These are phyloP conservation scores for Isotomurus palustris DNA, from an alignment of 2,888 invertebrate species.

Conservation along the genomic window DNA sequence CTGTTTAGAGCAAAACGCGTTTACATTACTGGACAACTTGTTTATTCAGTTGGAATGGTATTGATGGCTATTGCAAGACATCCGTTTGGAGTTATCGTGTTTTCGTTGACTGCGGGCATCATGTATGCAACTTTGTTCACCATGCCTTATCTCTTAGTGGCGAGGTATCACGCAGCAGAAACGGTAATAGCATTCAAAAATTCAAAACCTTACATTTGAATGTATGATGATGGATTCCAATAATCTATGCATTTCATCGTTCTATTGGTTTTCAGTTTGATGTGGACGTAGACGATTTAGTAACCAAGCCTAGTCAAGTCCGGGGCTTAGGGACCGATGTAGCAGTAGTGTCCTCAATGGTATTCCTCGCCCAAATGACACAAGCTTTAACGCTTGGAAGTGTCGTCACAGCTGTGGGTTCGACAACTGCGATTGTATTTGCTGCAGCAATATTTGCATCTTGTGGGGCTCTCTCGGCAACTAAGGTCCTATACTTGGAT, in stretches of 20 bases:
- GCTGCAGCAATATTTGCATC: slow-evolving; percentile 79
- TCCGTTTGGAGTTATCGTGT: slow-evolving; percentile 72
- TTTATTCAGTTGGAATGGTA: slow-evolving; percentile 84
- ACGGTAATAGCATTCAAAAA: slow-evolving; percentile 61
- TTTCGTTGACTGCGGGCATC: slow-evolving; percentile 90
- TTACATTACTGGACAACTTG: slow-evolving; percentile 81
- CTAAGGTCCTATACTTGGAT: slow-evolving; percentile 83
- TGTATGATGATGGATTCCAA: background rate
- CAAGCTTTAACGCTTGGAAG: slow-evolving; percentile 82
- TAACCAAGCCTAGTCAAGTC: slow-evolving; percentile 59
- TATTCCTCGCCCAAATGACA: slow-evolving; percentile 89
- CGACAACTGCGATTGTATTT: slow-evolving; percentile 82
- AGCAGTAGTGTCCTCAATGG: slow-evolving; percentile 91
- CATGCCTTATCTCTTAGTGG: slow-evolving; percentile 90
- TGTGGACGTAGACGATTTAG: slow-evolving; percentile 56
- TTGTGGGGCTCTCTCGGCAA: slow-evolving; percentile 78
- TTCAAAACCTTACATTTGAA: too few relatives aligned
- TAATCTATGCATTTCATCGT: background rate
- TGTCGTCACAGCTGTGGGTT: slow-evolving; percentile 71
- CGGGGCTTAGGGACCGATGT: slow-evolving; percentile 92
- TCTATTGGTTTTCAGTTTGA: slow-evolving; percentile 56
- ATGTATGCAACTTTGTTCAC: slow-evolving; percentile 98
- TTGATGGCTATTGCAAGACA: slow-evolving; percentile 73
- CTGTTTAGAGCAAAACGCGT: slow-evolving; percentile 71
- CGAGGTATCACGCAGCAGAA: slow-evolving; percentile 88